phyloP scores from a whole-genome alignment of 2,113 vertebrate genomes.

The Phalacrocorax brasilianus region DNA sequence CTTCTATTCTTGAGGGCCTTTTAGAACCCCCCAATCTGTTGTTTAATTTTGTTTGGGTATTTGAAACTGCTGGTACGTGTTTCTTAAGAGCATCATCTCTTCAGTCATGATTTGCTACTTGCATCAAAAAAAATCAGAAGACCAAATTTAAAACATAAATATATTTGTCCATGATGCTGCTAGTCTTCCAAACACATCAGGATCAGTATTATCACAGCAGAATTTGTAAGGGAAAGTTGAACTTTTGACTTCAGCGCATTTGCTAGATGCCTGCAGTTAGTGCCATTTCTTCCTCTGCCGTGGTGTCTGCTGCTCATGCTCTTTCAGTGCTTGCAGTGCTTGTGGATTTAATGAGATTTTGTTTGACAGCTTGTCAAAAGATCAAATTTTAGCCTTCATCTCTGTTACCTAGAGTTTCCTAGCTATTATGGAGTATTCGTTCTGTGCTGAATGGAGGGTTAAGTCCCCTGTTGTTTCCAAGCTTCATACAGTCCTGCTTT shows the following conservation, averaged over 20 bases:
- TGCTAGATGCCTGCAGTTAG: not conserved
- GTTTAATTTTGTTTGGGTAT: not conserved
- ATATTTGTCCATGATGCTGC: not conserved
- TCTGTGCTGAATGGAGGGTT: not conserved
- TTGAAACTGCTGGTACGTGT: not conserved
- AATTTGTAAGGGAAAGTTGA: not conserved
- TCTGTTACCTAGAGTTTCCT: not conserved
- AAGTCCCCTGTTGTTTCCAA: not conserved
- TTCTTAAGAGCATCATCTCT: not conserved
- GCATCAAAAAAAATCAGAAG: not conserved
- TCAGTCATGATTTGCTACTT: not conserved
- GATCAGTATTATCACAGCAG: not conserved
- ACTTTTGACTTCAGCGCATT: not conserved
- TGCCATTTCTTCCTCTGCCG: not conserved
- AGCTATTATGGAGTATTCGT: not conserved
- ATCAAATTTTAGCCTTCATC: not conserved
- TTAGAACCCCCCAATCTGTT: not conserved
- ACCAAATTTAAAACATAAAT: not conserved
- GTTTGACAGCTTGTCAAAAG: not conserved
- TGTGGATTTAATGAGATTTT: not conserved
- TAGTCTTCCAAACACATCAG: not conserved
- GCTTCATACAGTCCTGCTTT: not conserved
- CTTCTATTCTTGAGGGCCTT: not conserved
- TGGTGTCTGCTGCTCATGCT: not conserved
- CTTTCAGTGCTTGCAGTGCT: not conserved